A percentile compares a stretch with the other conserved stretches of the same genome.
These are phyloP conservation scores for Oryzias woworae DNA, from an alignment of 2,113 vertebrate species.

Conservation along the genomic window DNA sequence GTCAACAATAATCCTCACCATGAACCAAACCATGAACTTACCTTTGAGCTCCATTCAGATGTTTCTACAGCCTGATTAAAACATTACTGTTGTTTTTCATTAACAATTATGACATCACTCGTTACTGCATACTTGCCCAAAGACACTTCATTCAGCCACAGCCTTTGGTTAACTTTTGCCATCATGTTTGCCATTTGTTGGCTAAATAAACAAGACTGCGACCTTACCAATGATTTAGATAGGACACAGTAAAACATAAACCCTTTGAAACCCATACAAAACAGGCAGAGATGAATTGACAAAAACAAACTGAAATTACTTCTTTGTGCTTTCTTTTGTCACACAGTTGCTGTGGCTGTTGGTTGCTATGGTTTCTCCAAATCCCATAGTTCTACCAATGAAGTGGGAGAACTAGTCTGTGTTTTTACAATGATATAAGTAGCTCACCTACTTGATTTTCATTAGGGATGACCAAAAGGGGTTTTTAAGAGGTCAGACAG, in stretches of 20 bases:
- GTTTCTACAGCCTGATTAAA: no score
- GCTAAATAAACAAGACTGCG: background rate
- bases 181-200: background rate
- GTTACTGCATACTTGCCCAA: no score
- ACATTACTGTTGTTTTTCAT: no score
- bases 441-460: conserved; percentile 30
- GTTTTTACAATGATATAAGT: conserved; percentile 47
- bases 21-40: no score
- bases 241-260: no score
- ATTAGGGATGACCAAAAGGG: conserved; percentile 20
- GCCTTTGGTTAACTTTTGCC: background rate
- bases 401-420: conserved; percentile 47
- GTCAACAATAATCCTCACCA: no score
- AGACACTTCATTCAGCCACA: no score
- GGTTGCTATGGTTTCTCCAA: conserved; percentile 62
- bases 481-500: conserved; percentile 14
- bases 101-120: no score
- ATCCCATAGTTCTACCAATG: conserved; percentile 67
- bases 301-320: conserved; percentile 4
- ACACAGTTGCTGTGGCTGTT: conserved; percentile 19
- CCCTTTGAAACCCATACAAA: no score
- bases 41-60: no score
- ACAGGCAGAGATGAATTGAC: conserved; percentile 3
- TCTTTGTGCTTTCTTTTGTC: conserved; percentile 21
- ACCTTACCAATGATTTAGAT: no score